Evolutionary conservation across 2,113 vertebrate genomes (phyloP), one percentile per base, ranked within the genome.

Genomic region (Herpetotheres cachinnans): DNA sequence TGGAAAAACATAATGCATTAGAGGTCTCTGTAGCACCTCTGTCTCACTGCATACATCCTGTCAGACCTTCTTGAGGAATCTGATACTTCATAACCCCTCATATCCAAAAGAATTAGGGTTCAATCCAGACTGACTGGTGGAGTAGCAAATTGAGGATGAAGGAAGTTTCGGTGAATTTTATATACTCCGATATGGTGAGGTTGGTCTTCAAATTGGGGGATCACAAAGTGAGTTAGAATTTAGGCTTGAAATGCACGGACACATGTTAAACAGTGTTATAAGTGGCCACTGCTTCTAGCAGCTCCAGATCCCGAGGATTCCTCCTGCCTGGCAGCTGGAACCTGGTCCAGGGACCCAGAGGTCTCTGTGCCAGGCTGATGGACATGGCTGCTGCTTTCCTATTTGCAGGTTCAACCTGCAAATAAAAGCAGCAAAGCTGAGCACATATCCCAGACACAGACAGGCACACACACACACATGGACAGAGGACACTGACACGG

Each of bases 371-470:
- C 54, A 47, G 27, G 17, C 34, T 34, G 24, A 15, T 14, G 26
- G 52, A 54, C 7, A 2, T 1, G 1, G 24, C 38, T 80, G 54
- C 49, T 46, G 59, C 72, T 50, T 72, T 59, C 16, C 11, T 8
- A 10, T 76, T 76, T 65, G 25, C n/a, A 56, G 15, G 38, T 77
- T 67, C 24, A 54, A 7, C 11, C 2, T 42, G 42, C 42, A 42
- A 42, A 42, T 42, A 42, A 42, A 42, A 5, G 16, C 44, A 72
- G 46, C 7, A 7, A 49, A 82, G 46, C 38, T 34, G 30, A 71
- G n/a, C 22, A 8, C 0, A 0, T 59, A 24, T 38, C 8, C 27
- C 52, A 49, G 20, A 42, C 34, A 52, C 40, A 62, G 36, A n/a
- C 11, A 27, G n/a, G 8, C 24, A 69, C 25, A 19, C 6, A 29